Base-by-base conservation (phyloP, 2,113 vertebrate genomes). In the Natator depressus region DNA sequence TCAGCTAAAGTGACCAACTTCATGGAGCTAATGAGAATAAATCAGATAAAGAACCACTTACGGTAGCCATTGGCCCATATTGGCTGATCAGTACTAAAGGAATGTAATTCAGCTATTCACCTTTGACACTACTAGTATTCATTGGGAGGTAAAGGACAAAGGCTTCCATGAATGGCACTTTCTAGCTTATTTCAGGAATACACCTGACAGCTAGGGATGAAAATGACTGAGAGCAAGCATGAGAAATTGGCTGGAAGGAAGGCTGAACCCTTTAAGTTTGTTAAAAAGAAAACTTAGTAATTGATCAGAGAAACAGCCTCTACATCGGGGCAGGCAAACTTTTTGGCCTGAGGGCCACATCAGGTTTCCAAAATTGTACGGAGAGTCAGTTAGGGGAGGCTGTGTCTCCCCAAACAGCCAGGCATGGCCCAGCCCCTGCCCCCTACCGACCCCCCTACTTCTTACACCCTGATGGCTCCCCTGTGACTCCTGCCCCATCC, bases 61-160 rank as follows among this genome's bases (percentile, higher is more conserved):
- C 42, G 49, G 54, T 69, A 53, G 17, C 11, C 0, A 0, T 10
- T 55, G 55, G 19, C 65, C 1, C 0, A 49, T 86, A 50, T 24
- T 90, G 78, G 13, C 24, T 90, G 69, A 82, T 14, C 29, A 49
- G 25, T 55, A 27, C 65, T 65, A 35, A 54, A 65, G 84, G 49
- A 35, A 65, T 69, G 53, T 65, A 42, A 50, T 82, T 79, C 55
- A 83, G 55, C 31, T 50, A 55, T 83, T 87, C 55, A 3, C 25
- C 82, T 76, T 82, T 31, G 49, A 49, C 35, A 49, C 38, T 54
- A 55, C 38, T 65, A 9, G 35, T 83, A 82, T 83, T 82, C 27
- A 50, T 17, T 83, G 42, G 49, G 49, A 83, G 14, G 14, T 65
- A 65, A 35, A 93, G 42, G 35, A 57, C 25, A 55, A 27, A 65